Evolutionary conservation across 2,888 invertebrate species (phyloP).

Genomic region (Drosophila acutilabella): DNA sequence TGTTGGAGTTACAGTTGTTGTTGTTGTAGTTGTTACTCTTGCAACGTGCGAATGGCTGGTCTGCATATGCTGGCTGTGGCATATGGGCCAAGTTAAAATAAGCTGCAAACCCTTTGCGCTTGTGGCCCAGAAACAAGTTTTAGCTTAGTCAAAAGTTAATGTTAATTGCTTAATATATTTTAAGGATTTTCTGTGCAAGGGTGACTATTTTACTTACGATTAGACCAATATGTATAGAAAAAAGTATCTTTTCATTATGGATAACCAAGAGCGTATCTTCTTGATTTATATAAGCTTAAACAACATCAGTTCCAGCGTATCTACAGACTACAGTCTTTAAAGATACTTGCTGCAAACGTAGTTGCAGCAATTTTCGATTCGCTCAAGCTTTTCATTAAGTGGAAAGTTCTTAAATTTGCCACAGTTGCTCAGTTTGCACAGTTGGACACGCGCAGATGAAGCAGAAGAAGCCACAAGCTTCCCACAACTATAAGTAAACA

Average conservation of each 20-base stretch:
- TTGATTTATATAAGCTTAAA: background rate
- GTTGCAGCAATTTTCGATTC: conserved; percentile 44
- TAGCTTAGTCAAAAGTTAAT: no score
- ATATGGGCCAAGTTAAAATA: conserved; percentile 42
- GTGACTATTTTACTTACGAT: no score
- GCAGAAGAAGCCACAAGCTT: conserved; percentile 13
- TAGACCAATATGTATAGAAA: no score
- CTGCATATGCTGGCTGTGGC: conserved; percentile 54
- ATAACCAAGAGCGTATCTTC: no score
- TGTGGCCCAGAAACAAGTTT: conserved; percentile 13
- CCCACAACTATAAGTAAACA: conserved; percentile 23
- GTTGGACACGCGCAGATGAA: conserved; percentile 9
- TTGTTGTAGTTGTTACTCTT: conserved; percentile 28
- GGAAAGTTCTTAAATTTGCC: conserved; percentile 56
- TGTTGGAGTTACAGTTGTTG: conserved; percentile 16
- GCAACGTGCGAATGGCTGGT: conserved; percentile 64
- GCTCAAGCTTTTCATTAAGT: conserved; percentile 53
- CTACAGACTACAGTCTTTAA: background rate
- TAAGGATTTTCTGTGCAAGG: no score
- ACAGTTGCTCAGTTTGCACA: conserved; percentile 30
- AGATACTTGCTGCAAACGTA: conserved; percentile 4
- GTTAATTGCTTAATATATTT: conserved; percentile 1
- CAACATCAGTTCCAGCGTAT: background rate
- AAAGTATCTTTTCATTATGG: no score
- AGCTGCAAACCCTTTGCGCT: conserved; percentile 2